A percentile compares a stretch with the other conserved stretches of the same genome.
Conservation (phyloP, 1,140 invertebrate species). For the Papilio aristodemus region DNA sequence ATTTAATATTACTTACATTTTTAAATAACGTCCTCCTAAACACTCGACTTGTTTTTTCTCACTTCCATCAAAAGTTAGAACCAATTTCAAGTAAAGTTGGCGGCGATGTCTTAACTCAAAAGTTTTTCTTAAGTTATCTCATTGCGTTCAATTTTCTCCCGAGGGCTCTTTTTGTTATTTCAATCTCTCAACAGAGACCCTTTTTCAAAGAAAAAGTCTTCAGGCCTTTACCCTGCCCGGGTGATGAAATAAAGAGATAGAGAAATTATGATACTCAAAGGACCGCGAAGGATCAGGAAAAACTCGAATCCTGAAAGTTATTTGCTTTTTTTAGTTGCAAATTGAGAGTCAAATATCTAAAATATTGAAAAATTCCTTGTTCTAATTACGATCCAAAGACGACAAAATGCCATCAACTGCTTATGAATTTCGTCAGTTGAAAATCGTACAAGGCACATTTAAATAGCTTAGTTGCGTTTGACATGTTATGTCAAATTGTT, state of each 20-base stretch:
- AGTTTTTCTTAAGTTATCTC: constrained; percentile 24
- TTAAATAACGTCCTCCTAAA: not conserved
- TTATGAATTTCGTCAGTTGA: too few species aligned
- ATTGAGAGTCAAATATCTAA: too few species aligned
- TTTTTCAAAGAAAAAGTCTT: constrained; percentile 13
- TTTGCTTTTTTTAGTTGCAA: not conserved
- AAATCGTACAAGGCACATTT: too few species aligned
- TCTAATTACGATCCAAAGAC: too few species aligned
- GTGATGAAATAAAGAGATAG: constrained; percentile 20
- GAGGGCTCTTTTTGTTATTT: constrained; percentile 15
- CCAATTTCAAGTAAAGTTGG: not conserved
- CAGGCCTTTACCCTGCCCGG: not conserved
- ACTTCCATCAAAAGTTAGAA: not conserved
- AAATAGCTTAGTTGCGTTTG: too few species aligned
- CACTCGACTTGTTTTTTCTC: not conserved
- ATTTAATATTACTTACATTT: not conserved
- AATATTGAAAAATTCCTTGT: too few species aligned
- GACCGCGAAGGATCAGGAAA: not conserved
- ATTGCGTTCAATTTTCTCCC: constrained; percentile 23
- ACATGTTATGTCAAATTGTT: too few species aligned
- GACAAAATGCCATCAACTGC: too few species aligned
- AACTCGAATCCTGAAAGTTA: not conserved
- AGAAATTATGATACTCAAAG: not conserved
- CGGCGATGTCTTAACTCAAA: constrained; percentile 17
- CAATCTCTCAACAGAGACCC: constrained; percentile 15